Evolutionary conservation across 2,797 vertebrate genomes (phyloP).

Genomic region (Thamnophis elegans): DNA sequence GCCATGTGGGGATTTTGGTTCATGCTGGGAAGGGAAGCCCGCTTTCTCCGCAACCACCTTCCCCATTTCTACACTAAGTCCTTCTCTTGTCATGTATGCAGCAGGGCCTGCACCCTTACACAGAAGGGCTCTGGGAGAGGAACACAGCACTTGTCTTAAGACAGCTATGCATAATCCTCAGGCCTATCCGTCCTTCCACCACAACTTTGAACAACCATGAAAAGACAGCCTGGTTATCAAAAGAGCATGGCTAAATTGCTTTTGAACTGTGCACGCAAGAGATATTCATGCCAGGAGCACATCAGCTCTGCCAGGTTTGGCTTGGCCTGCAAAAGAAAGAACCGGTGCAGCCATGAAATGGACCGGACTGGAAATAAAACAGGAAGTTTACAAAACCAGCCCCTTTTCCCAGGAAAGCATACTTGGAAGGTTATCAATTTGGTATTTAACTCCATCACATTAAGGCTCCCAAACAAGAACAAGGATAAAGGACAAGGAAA

Average conservation of each 20-base stretch:
- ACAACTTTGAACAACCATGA: neutral
- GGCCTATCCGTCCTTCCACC: no score
- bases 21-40: neutral
- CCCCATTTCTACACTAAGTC: neutral
- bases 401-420: neutral
- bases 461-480: neutral
- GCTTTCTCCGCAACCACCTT: neutral
- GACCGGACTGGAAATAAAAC: constrained; percentile 11
- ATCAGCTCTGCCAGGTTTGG: neutral
- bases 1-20: neutral
- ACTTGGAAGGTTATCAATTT: neutral
- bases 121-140: neutral
- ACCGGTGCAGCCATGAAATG: neutral
- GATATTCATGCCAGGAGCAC: accelerated
- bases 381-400: accelerated
- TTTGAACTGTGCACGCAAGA: accelerated
- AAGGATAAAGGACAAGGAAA: neutral
- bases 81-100: neutral
- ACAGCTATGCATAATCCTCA: neutral
- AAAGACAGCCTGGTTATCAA: neutral
- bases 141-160: no score
- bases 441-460: neutral
- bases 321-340: neutral
- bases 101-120: neutral
- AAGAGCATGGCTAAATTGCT: neutral